Evolutionary conservation across 2,888 invertebrate genomes (phyloP).

Genomic region (Brachypterus glaber): DNA sequence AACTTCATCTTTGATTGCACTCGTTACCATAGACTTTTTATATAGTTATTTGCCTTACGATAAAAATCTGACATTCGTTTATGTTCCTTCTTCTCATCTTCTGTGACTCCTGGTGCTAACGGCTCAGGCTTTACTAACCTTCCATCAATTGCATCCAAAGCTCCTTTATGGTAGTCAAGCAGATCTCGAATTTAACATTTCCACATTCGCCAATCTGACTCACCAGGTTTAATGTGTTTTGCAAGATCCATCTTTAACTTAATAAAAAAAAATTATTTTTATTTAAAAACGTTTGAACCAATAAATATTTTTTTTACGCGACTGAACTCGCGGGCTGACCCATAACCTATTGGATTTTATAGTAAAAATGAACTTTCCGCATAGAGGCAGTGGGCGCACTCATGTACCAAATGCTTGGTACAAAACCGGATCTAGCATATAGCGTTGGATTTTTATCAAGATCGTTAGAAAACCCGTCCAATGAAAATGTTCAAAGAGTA

Average conservation of each 20-base stretch:
- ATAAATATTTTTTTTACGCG: too few relatives aligned
- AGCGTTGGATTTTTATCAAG: too few relatives aligned
- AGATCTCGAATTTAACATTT: slow-evolving; percentile 28
- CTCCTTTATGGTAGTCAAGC: slow-evolving; percentile 29
- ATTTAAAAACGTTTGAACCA: too few relatives aligned
- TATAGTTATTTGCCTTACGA: slow-evolving; percentile 31
- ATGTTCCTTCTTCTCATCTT: not conserved
- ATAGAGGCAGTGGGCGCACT: too few relatives aligned
- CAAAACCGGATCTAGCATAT: too few relatives aligned
- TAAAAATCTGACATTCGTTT: slow-evolving; percentile 13
- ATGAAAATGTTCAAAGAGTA: too few relatives aligned
- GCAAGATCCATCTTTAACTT: slow-evolving; percentile 25
- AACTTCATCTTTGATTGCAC: slow-evolving; percentile 27
- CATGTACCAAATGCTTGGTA: too few relatives aligned
- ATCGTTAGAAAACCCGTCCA: too few relatives aligned
- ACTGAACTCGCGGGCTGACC: too few relatives aligned
- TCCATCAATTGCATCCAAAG: slow-evolving; percentile 24
- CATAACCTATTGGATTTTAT: too few relatives aligned
- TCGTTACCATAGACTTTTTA: slow-evolving; percentile 31
- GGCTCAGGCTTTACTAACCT: slow-evolving; percentile 23
- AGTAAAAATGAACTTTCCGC: too few relatives aligned
- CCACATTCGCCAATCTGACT: slow-evolving; percentile 29
- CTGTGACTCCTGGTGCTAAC: slow-evolving; percentile 12
- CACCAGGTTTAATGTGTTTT: slow-evolving; percentile 23
- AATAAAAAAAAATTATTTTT: too few relatives aligned